A percentile compares a stretch with the other conserved stretches of the same genome.
These are phyloP conservation scores for Nettapus auritus DNA, from an alignment of 2,113 vertebrate genomes.

Conservation along the genomic window DNA sequence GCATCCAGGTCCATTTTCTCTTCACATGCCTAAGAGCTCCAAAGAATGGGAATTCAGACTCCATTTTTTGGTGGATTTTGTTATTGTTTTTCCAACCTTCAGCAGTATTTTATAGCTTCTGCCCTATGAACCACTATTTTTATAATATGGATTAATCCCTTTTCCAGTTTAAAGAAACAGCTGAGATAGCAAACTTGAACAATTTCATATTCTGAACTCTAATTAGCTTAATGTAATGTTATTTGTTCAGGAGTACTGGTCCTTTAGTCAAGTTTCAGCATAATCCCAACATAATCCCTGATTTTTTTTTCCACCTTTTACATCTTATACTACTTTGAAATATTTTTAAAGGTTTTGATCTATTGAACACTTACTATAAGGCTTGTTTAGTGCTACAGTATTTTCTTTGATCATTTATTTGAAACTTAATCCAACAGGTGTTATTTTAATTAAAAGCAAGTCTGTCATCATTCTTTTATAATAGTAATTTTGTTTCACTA, in stretches of 20 bases:
- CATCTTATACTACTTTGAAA: slow-evolving; percentile 20
- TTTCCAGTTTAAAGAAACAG: slow-evolving; percentile 61
- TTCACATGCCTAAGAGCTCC: background rate
- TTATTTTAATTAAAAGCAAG: slow-evolving; percentile 39
- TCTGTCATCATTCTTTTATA: background rate
- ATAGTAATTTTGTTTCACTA: background rate
- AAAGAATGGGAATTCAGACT: background rate
- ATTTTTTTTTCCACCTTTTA: background rate
- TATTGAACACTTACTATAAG: slow-evolving; percentile 26
- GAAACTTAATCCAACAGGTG: slow-evolving; percentile 52
- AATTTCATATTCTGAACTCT: slow-evolving; percentile 53
- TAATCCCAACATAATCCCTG: slow-evolving; percentile 37
- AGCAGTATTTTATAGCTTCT: slow-evolving; percentile 38
- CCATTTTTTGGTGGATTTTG: background rate
- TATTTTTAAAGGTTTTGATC: slow-evolving; percentile 25
- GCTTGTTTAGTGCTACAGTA: slow-evolving; percentile 9
- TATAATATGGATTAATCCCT: slow-evolving; percentile 42
- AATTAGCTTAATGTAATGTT: slow-evolving; percentile 54
- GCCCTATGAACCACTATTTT: slow-evolving; percentile 44
- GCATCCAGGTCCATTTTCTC: background rate
- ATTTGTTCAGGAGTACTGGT: slow-evolving; percentile 57
- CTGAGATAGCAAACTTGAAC: slow-evolving; percentile 54
- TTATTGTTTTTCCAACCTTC: slow-evolving; percentile 22
- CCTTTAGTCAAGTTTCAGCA: slow-evolving; percentile 59
- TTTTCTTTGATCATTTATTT: slow-evolving; percentile 45